Evolutionary conservation across 1,140 invertebrate species (phyloP), one percentile per base, ranked within the genome.

Genomic region (Drosophila pruinosa): DNA sequence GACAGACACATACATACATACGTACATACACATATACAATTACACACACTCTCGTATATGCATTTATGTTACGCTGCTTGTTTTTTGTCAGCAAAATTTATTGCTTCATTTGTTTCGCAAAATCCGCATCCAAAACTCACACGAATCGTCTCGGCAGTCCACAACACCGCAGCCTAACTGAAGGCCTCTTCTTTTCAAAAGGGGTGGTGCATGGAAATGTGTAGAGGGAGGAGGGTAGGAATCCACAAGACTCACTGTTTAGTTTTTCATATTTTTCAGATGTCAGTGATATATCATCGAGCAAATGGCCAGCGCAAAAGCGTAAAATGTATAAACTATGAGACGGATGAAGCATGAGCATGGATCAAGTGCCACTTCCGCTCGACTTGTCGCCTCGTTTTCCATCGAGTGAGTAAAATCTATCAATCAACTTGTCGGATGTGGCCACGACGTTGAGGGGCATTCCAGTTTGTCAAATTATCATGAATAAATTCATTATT

Each of bases 81-180:
- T 86, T 86, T 86, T 81, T 88, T 88, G 82, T 86, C 82, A 86
- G 67, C 56, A 57, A 86, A 88, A 86, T 86, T 86, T 86, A 86
- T 86, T 86, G 82, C 82, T 86, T 86, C 74, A 86, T 88, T 86
- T 86, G 82, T 86, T 88, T 81, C 64, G 70, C 74, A 80, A 67
- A 75, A 80, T 61, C 64, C 64, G 41, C 62, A 65, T 22, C 22
- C 43, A 50, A 64, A 67, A 58, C 53, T 67, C 41, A 39, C 56
- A 59, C 31, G 31, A 61, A 48, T 26, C 48, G 58, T 21, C 54
- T 50, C 43, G 34, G 22, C n/a, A n/a, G n/a, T n/a, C n/a, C n/a
- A n/a, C n/a, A n/a, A n/a, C n/a, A n/a, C 59, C 63, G 28, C 61
- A 64, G 54, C 22, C 14, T n/a, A 28, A 38, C 39, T 36, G 36